Base-by-base conservation (phyloP, 2,888 invertebrate species). In the Melipona bicolor region DNA sequence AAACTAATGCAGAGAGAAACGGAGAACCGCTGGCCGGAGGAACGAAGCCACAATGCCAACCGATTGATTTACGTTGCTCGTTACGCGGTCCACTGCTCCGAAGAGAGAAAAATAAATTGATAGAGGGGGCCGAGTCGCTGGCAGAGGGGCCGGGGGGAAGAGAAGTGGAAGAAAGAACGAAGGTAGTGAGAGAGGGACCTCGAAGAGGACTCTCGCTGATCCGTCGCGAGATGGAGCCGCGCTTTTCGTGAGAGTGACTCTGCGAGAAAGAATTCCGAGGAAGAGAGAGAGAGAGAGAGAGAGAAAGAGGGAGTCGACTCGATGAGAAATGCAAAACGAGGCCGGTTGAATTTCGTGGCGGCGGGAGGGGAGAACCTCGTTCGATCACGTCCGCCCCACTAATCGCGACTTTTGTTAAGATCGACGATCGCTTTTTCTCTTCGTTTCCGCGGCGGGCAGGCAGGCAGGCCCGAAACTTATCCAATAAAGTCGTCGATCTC, bases 11-110 rank as follows among this genome's bases (percentile, higher is more conserved):
- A 54, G 50, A 61, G 49, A 6, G 49, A 27, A 65, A 65, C 74
- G 68, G 90, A 90, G 89, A 89, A 88, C 87, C 90, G 70, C 90
- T 90, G 89, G 74, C 43, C 77, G 88, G 61, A 86, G 86, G 74
- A 90, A 91, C 92, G 90, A 91, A 92, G 93, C 92, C 93, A 92
- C 93, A 93, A 93, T 93, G 93, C 93, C 93, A 91, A 91, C 89
- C 93, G 94, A 94, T 94, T 94, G 94, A 94, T 94, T 94, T 94
- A 94, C 94, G 94, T 94, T 94, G 92, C 94, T 94, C 94, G 94
- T 94, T 94, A 94, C 94, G 94, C 94, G 94, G 93, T 94, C 92
- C 93, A 92, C 91, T 93, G 94, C 94, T 93, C 91, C 90, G 91
- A 90, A 90, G 91, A 92, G 90, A 92, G 91, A 91, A 92, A 92